Base-by-base conservation (phyloP, 2,797 vertebrate genomes). In the Anableps anableps region DNA sequence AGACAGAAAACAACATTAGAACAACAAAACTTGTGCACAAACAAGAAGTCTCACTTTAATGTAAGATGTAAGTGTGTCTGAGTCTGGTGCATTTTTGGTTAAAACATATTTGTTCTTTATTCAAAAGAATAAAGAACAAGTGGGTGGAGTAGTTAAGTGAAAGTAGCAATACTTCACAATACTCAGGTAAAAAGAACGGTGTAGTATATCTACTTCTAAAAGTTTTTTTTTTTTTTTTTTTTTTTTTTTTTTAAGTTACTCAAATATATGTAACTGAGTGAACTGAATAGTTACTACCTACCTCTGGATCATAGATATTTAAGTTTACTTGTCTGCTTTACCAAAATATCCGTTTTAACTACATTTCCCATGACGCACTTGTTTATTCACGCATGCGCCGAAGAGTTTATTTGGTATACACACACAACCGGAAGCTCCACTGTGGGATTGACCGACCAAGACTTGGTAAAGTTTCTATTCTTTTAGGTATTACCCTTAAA, bases 381-480 rank as follows among this genome's bases (percentile, higher is more conserved):
- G 0, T 26, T 10, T 7, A 1, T 6, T 5, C 3, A 83, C 94
- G 93, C 94, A 95, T 0, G 89, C 93, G 86, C 90, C 91, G 29
- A 72, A 5, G 4, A 23, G 60, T 92, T 93, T 92, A 93, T 95
- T 93, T 95, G 79, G 92, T 88, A 88, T 88, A 92, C 87, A 92
- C 88, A 78, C 86, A 86, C 85, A 92, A 85, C 92, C 94, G 95
- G 95, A 96, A 96, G 93, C 90, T 80, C 38, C 74, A 66, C 83
- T 90, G 82, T 83, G 93, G 88, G 87, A 93, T 80, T 92, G 86
- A 84, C 83, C 85, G 86, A 93, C 88, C 91, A 91, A 94, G 91
- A 80, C 91, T 93, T 92, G 93, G 90, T 93, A 93, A 94, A 93
- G 88, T 93, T 94, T 90, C 48, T 85, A 87, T n/a, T 79, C 36